Percentiles rank a stretch among this genome's conserved stretches.
These are phyloP conservation scores for Clamator glandarius DNA, from an alignment of 2,797 vertebrate species.

Conservation along the genomic window DNA sequence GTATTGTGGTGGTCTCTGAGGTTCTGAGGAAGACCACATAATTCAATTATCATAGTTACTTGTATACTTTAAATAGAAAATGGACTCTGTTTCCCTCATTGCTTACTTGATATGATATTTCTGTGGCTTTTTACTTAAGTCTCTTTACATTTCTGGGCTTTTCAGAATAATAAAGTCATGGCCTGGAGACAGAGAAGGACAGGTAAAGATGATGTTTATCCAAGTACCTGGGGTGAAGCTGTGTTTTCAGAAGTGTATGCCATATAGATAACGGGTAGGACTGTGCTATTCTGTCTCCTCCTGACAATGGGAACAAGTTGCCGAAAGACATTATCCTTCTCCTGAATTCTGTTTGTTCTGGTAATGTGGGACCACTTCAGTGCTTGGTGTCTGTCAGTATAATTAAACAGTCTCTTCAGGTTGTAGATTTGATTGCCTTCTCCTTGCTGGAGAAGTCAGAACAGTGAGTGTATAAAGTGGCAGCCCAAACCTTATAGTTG, in stretches of 20 bases:
- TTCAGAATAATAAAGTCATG: neutral
- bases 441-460: neutral
- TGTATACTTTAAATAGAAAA: neutral
- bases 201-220: neutral
- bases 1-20: neutral
- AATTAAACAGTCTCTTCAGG: neutral
- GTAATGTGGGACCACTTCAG: neutral
- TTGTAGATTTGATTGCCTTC: neutral
- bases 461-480: neutral
- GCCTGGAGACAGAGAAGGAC: neutral
- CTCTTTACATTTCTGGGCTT: neutral
- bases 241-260: neutral
- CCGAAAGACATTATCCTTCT: neutral
- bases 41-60: neutral
- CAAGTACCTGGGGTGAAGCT: neutral
- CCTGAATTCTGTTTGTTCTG: neutral
- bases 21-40: neutral
- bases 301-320: neutral
- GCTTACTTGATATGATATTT: neutral
- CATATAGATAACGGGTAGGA: neutral
- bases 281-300: neutral
- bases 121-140: neutral
- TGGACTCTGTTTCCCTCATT: neutral
- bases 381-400: neutral
- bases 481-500: neutral